phyloP scores from a whole-genome alignment of 2,113 vertebrate genomes.

The Odocoileus virginianus region DNA sequence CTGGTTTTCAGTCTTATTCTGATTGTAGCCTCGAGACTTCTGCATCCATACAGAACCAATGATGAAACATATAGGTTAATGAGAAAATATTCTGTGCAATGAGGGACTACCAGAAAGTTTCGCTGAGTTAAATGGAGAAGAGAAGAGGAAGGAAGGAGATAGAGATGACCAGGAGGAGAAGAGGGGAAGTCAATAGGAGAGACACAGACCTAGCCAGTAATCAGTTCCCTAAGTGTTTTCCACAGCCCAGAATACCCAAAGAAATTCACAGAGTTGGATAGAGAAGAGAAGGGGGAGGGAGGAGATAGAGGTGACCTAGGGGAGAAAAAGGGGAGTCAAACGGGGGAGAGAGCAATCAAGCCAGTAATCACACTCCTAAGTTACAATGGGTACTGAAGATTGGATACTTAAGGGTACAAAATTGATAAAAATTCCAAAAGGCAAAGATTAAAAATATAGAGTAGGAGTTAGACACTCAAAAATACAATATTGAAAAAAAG shows the following conservation, averaged over 20 bases:
- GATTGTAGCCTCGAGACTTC: neutral
- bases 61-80: neutral
- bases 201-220: neutral
- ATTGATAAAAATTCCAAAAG: neutral
- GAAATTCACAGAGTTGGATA: neutral
- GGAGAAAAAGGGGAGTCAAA: neutral
- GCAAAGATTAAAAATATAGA: neutral
- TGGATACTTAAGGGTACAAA: neutral
- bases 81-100: neutral
- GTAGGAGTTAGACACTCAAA: neutral
- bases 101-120: neutral
- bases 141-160: neutral
- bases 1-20: neutral
- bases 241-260: neutral
- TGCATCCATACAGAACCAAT: neutral
- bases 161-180: neutral
- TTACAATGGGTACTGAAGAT: neutral
- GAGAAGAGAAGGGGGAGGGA: neutral
- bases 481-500: neutral
- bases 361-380: neutral
- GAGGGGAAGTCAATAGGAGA: neutral
- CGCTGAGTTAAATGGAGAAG: neutral
- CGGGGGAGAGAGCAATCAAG: neutral
- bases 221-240: neutral
- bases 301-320: neutral